A percentile compares a stretch with the other conserved stretches of the same genome.
phyloP scores from a whole-genome alignment of 2,888 invertebrate species.

The Aporophyla nigra region DNA sequence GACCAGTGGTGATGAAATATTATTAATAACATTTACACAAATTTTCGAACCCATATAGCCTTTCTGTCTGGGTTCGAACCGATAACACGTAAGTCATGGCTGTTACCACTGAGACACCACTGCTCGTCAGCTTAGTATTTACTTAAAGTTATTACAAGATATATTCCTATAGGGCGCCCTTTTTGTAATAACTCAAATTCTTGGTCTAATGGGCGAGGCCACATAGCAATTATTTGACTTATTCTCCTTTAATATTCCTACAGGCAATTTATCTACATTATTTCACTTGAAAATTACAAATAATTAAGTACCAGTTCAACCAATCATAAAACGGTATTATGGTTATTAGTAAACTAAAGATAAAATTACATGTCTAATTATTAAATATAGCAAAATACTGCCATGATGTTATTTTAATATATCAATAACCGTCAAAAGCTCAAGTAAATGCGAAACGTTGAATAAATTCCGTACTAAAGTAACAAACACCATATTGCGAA shows the following conservation, averaged over 20 bases:
- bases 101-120: too few species aligned
- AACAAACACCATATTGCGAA: conserved; percentile 33
- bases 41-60: too few species aligned
- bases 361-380: conserved; percentile 53
- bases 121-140: too few species aligned
- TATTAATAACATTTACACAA: too few species aligned
- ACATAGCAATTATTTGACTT: conserved; percentile 57
- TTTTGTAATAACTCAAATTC: conserved; percentile 32
- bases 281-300: conserved; percentile 50
- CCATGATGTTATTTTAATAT: conserved; percentile 21
- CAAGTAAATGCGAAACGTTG: conserved; percentile 48
- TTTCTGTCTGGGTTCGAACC: too few species aligned
- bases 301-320: conserved; percentile 35
- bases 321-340: conserved; percentile 41
- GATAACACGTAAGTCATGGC: too few species aligned
- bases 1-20: too few species aligned
- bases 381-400: conserved; percentile 34
- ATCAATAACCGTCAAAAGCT: conserved; percentile 47
- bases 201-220: conserved; percentile 37
- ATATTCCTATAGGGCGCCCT: neutral
- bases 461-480: conserved; percentile 44
- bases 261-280: conserved; percentile 48
- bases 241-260: conserved; percentile 52
- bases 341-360: conserved; percentile 47
- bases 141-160: neutral